These are phyloP conservation scores for Dryoscopus gambensis DNA, from an alignment of 2,113 vertebrate genomes.

Conservation along the genomic window DNA sequence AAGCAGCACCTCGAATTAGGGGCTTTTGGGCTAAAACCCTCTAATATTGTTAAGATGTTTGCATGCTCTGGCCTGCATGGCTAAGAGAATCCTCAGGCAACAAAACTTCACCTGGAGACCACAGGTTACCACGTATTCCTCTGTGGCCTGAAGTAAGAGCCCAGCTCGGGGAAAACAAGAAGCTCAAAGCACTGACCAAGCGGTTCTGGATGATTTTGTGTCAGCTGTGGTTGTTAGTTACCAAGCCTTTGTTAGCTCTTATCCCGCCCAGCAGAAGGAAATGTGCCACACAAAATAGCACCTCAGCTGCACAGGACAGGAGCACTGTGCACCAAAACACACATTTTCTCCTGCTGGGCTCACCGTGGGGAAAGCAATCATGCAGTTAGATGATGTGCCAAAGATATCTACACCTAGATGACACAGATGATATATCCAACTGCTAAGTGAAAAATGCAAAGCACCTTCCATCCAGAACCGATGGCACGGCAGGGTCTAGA, in stretches of 20 bases:
- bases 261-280: background rate
- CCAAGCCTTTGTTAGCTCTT: background rate
- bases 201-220: background rate
- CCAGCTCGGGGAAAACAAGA: background rate
- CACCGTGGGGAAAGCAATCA: background rate
- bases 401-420: too few relatives aligned
- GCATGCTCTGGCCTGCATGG: background rate
- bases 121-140: background rate
- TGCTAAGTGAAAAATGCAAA: background rate
- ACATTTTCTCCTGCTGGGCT: background rate
- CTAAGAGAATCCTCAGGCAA: background rate
- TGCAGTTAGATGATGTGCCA: background rate
- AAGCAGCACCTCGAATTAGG: conserved; percentile 13
- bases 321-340: background rate
- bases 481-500: background rate
- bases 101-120: background rate
- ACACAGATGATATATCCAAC: fast-evolving
- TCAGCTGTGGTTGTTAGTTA: background rate
- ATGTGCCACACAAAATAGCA: background rate
- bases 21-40: background rate
- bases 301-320: background rate
- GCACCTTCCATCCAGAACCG: background rate
- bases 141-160: background rate
- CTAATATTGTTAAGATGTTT: background rate
- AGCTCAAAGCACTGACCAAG: background rate